Percentiles rank a stretch among this genome's conserved stretches.
Conservation (phyloP, 2,113 vertebrate genomes). For the Pungitius pungitius region DNA sequence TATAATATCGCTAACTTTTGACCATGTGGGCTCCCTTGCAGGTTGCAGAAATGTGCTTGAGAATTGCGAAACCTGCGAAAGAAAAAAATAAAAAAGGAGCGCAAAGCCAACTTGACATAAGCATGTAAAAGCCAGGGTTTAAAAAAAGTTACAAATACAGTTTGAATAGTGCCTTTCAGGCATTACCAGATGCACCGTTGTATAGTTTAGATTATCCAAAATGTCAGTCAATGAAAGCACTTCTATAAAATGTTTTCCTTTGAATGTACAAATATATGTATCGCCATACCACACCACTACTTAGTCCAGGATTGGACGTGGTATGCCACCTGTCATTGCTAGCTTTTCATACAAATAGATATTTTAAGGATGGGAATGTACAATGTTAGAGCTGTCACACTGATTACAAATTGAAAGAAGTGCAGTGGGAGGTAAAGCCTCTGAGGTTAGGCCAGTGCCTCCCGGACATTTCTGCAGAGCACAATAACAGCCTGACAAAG, state of each 20-base stretch:
- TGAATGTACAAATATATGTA: background rate
- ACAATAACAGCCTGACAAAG: constrained; percentile 75
- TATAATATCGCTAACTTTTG: background rate
- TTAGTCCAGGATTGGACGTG: constrained; percentile 21
- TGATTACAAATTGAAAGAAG: constrained; percentile 67
- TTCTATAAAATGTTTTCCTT: constrained; percentile 3
- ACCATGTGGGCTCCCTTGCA: background rate
- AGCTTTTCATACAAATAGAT: constrained; percentile 24
- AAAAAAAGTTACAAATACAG: background rate
- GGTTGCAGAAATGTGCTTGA: background rate
- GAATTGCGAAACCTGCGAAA: background rate
- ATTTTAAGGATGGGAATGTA: constrained; percentile 61
- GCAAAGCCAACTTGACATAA: background rate
- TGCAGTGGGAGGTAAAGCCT: constrained; percentile 68
- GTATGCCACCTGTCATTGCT: constrained; percentile 53
- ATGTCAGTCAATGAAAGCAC: background rate
- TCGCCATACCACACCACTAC: background rate
- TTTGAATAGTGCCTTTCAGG: background rate
- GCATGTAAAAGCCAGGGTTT: constrained; percentile 11
- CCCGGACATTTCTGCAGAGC: constrained; percentile 60
- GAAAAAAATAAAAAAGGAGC: background rate
- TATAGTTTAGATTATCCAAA: background rate
- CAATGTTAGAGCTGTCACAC: constrained; percentile 56
- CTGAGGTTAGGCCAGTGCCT: constrained; percentile 68
- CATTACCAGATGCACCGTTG: background rate